A percentile compares a stretch with the other conserved stretches of the same genome.
These are phyloP conservation scores for Protosalanx chinensis DNA, from an alignment of 2,797 vertebrate genomes.

Conservation along the genomic window DNA sequence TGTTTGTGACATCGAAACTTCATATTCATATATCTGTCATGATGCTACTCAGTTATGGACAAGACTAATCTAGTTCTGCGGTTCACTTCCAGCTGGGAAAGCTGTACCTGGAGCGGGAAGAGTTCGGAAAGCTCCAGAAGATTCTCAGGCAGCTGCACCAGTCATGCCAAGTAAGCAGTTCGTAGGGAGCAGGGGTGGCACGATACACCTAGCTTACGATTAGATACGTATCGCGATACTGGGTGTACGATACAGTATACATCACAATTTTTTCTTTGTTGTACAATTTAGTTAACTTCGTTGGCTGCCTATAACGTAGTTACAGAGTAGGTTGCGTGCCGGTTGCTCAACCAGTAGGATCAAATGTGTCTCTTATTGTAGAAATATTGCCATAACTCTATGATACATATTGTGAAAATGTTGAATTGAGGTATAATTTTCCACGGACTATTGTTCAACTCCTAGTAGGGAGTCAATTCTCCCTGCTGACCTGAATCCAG, in stretches of 20 bases:
- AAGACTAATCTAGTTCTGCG: background rate
- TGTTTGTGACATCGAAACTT: background rate
- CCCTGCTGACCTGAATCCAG: background rate
- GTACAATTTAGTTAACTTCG: no score
- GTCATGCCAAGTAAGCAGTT: constrained; percentile 89
- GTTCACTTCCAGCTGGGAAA: constrained; percentile 85
- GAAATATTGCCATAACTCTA: no score
- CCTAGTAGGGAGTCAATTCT: no score
- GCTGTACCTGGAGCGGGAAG: constrained; percentile 96
- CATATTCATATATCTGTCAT: background rate
- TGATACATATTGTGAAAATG: no score
- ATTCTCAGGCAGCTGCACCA: constrained; percentile 97
- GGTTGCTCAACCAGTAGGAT: no score
- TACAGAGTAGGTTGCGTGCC: no score
- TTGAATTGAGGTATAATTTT: no score
- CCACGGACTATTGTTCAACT: no score
- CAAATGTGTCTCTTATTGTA: no score
- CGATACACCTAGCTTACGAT: no score
- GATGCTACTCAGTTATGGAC: background rate
- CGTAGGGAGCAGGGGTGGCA: background rate
- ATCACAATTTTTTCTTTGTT: no score
- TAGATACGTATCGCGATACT: background rate
- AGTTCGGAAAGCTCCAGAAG: constrained; percentile 97
- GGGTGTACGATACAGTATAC: background rate
- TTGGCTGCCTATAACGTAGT: no score